phyloP scores from a whole-genome alignment of 2,113 vertebrate species.

The Tragelaphus buxtoni region DNA sequence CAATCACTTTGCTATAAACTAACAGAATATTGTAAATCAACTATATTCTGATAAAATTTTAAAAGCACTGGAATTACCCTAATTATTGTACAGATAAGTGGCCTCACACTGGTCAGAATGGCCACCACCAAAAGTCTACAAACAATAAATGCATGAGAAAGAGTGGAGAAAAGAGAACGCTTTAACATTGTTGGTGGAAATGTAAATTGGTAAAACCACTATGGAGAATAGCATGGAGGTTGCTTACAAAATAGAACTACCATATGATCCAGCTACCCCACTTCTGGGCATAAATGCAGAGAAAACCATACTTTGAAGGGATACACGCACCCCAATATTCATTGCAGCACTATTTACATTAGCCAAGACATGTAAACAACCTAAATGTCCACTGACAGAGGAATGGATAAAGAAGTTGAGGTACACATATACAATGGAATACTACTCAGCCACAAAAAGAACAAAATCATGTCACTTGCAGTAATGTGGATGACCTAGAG shows the following conservation, averaged over 20 bases:
- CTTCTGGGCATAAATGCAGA: too few relatives aligned
- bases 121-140: neutral
- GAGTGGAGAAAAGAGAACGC: neutral
- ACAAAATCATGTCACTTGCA: too few relatives aligned
- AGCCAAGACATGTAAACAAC: too few relatives aligned
- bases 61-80: neutral
- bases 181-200: neutral
- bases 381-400: too few relatives aligned
- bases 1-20: neutral
- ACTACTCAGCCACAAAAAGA: too few relatives aligned
- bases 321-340: too few relatives aligned
- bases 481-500: too few relatives aligned
- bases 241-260: neutral
- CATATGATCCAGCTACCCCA: neutral
- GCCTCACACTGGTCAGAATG: neutral
- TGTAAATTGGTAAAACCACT: neutral
- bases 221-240: neutral
- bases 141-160: neutral
- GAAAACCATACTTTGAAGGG: too few relatives aligned
- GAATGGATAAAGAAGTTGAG: too few relatives aligned
- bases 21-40: neutral
- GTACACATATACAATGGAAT: too few relatives aligned
- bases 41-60: neutral
- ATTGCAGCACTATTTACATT: too few relatives aligned
- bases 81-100: neutral